Conservation (phyloP, 2,888 invertebrate species). For the Meliscaeva auricollis region DNA sequence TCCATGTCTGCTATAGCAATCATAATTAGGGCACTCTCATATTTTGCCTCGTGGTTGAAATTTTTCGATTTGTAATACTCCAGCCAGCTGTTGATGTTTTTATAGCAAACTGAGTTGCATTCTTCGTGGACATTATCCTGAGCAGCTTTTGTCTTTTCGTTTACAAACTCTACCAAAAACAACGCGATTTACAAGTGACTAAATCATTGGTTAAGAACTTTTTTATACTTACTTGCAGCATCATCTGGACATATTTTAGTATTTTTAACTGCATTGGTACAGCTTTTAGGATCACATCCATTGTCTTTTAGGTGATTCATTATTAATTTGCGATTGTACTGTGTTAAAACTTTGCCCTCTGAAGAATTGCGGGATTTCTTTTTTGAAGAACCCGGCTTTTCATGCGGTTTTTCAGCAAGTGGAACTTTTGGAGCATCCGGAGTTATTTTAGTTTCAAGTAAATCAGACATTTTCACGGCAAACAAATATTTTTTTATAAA, state of each 20-base stretch:
- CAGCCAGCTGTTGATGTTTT: slow-evolving; percentile 80
- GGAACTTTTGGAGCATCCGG: neutral
- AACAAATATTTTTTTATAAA: neutral
- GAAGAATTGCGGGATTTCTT: slow-evolving; percentile 18
- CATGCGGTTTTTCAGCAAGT: neutral
- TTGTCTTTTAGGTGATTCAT: slow-evolving; percentile 56
- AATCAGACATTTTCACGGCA: slow-evolving; percentile 57
- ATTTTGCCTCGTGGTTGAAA: slow-evolving; percentile 77
- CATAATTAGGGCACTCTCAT: slow-evolving; percentile 79
- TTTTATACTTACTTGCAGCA: slow-evolving; percentile 46
- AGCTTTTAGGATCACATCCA: slow-evolving; percentile 51
- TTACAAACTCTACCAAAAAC: slow-evolving; percentile 78
- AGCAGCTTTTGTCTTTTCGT: slow-evolving; percentile 76
- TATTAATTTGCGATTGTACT: slow-evolving; percentile 59
- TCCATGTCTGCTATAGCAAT: slow-evolving; percentile 79
- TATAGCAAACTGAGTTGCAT: slow-evolving; percentile 79
- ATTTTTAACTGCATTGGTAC: slow-evolving; percentile 25
- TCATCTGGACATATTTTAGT: slow-evolving; percentile 44
- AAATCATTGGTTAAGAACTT: neutral
- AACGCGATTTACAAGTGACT: too few relatives aligned
- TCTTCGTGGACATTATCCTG: slow-evolving; percentile 78
- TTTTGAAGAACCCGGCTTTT: slow-evolving; percentile 32
- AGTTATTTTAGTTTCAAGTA: slow-evolving; percentile 3
- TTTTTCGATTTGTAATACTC: slow-evolving; percentile 77
- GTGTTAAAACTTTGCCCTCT: slow-evolving; percentile 44